Percentiles rank a stretch among this genome's conserved stretches.
phyloP scores from a whole-genome alignment of 2,113 vertebrate species.

The Neolamprologus fasciatus region DNA sequence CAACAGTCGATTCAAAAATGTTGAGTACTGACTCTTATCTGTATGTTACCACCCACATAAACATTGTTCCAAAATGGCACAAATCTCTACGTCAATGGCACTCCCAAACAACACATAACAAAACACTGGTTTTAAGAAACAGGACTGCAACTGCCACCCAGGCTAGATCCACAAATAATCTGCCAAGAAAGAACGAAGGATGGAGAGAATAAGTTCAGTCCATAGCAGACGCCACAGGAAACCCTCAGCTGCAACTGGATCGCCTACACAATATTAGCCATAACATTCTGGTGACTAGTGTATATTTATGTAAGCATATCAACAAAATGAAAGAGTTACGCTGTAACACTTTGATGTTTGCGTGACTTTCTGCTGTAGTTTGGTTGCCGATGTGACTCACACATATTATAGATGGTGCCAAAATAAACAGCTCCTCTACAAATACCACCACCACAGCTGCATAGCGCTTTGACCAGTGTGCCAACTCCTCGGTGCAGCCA shows the following conservation, averaged over 20 bases:
- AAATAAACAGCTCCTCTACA: neutral
- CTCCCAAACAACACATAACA: neutral
- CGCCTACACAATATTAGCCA: neutral
- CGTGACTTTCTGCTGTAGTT: neutral
- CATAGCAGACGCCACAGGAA: neutral
- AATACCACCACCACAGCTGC: slow-evolving; percentile 1
- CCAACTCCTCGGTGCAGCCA: slow-evolving; percentile 4
- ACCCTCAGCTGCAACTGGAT: neutral
- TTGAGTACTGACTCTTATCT: neutral
- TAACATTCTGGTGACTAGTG: neutral
- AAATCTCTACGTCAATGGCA: neutral
- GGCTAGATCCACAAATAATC: neutral
- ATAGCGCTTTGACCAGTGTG: neutral
- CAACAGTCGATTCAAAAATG: neutral
- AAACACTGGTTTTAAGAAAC: neutral
- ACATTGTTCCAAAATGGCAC: neutral
- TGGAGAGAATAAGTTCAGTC: neutral
- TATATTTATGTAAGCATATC: neutral
- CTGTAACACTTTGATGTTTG: neutral
- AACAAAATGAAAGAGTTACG: neutral
- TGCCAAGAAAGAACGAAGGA: neutral
- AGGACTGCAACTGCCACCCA: neutral
- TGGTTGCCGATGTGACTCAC: neutral
- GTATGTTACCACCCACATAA: neutral
- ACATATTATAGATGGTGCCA: neutral